These are phyloP conservation scores for Rhabdomys dilectus DNA, from an alignment of 2,113 vertebrate genomes.

Conservation along the genomic window DNA sequence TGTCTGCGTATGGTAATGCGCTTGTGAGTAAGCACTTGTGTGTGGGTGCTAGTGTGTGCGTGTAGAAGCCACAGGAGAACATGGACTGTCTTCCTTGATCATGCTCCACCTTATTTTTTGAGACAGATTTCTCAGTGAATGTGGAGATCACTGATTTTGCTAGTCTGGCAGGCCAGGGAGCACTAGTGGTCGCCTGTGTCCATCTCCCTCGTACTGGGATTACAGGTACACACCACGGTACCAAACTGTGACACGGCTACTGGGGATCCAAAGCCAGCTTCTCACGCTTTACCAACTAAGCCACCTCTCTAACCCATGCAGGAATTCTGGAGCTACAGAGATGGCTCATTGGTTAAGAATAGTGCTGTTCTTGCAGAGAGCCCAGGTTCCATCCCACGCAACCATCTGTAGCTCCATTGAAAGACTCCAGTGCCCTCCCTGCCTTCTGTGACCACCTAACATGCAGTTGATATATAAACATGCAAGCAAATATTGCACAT, in stretches of 20 bases:
- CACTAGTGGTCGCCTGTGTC: neutral
- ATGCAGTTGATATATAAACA: neutral
- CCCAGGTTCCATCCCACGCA: neutral
- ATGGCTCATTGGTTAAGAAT: neutral
- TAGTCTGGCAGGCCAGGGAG: neutral
- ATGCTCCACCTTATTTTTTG: neutral
- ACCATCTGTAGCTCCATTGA: neutral
- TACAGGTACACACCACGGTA: neutral
- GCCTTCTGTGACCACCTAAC: neutral
- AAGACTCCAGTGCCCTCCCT: neutral
- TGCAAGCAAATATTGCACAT: neutral
- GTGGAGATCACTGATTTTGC: neutral
- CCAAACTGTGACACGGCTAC: neutral
- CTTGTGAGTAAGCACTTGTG: neutral
- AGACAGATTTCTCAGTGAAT: neutral
- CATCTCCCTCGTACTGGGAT: neutral
- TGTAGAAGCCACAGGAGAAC: neutral
- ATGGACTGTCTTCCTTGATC: too few relatives aligned
- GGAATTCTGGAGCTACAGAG: neutral
- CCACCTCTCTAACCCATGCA: neutral
- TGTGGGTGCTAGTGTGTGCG: neutral
- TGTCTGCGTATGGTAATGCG: neutral
- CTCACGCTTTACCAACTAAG: neutral
- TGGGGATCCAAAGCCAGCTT: neutral
- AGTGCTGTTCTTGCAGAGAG: neutral